Percentiles rank a stretch among this genome's conserved stretches.
Evolutionary conservation across 2,888 invertebrate genomes (phyloP).

Genomic region (Epinotia bilunana): DNA sequence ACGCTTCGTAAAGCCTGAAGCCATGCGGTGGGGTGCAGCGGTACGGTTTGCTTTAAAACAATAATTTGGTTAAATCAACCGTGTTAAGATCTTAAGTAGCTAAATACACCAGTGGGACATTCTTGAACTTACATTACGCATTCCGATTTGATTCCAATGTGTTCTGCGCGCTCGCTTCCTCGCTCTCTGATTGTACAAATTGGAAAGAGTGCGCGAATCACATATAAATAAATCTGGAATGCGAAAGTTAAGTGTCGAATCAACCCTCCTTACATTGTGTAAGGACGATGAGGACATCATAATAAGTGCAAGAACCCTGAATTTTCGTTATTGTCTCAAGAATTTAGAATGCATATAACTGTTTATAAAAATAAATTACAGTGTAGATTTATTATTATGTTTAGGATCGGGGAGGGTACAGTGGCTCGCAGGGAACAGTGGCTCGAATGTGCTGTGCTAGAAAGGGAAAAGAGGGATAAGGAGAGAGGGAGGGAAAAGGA

Average conservation of each 20-base stretch:
- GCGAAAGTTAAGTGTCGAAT: not conserved
- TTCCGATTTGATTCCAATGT: not conserved
- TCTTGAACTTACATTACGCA: not conserved
- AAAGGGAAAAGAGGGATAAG: too few relatives aligned
- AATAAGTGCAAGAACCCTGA: too few relatives aligned
- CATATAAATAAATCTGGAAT: not conserved
- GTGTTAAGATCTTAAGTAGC: not conserved
- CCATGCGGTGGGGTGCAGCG: conserved; percentile 54
- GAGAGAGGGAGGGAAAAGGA: too few relatives aligned
- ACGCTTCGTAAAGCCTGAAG: conserved; percentile 58
- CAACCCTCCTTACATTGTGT: too few relatives aligned
- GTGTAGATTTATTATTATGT: too few relatives aligned
- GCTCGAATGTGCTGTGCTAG: too few relatives aligned
- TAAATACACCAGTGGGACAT: not conserved
- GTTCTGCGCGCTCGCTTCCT: not conserved
- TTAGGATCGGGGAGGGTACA: too few relatives aligned
- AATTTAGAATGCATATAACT: too few relatives aligned
- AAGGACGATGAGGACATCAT: too few relatives aligned
- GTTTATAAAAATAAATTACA: too few relatives aligned
- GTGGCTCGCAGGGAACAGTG: too few relatives aligned
- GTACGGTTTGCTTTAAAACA: conserved; percentile 26
- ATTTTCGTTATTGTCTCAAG: too few relatives aligned
- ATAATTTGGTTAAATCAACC: conserved; percentile 12
- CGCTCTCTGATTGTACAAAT: not conserved
- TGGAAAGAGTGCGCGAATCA: not conserved